Conservation (phyloP, 1,140 invertebrate genomes). For the Drosophila simulans region DNA sequence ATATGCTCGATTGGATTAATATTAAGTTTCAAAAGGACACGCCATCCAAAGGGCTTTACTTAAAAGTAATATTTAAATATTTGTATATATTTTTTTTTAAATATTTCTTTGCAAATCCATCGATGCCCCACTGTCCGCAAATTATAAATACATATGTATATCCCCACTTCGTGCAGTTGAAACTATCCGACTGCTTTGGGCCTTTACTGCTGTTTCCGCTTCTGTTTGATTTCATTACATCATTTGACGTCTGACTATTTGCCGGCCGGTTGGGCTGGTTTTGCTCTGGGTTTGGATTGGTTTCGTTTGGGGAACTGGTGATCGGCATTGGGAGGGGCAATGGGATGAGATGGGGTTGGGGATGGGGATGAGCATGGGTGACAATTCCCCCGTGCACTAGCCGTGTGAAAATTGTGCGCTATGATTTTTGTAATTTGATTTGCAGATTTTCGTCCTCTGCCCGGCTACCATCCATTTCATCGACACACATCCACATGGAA, state of each 20-base stretch:
- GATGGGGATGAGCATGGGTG: slow-evolving; percentile 4
- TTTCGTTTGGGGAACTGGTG: neutral
- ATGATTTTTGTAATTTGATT: slow-evolving; percentile 83
- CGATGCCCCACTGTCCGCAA: slow-evolving; percentile 2
- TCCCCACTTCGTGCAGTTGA: slow-evolving; percentile 25
- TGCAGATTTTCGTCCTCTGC: slow-evolving; percentile 65
- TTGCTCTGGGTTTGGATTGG: slow-evolving; percentile 24
- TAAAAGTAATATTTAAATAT: neutral
- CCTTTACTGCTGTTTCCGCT: slow-evolving; percentile 33
- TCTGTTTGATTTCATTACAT: slow-evolving; percentile 80
- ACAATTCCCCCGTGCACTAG: slow-evolving; percentile 61
- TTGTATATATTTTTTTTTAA: neutral
- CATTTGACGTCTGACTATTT: slow-evolving; percentile 81
- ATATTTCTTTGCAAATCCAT: neutral
- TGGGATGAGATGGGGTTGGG: neutral
- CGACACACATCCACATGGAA: slow-evolving; percentile 68
- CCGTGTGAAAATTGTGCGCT: slow-evolving; percentile 79
- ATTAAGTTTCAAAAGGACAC: too few species aligned
- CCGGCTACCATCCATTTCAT: slow-evolving; percentile 9
- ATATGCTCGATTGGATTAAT: too few species aligned
- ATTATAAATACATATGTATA: slow-evolving; percentile 22
- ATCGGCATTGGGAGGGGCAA: too few species aligned
- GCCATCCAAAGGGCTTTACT: too few species aligned
- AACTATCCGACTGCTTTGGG: slow-evolving; percentile 27
- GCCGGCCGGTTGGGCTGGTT: slow-evolving; percentile 57